Percentiles rank a stretch among this genome's conserved stretches.
These are phyloP conservation scores for Seira ritae DNA, from an alignment of 2,888 invertebrate species.

Conservation along the genomic window DNA sequence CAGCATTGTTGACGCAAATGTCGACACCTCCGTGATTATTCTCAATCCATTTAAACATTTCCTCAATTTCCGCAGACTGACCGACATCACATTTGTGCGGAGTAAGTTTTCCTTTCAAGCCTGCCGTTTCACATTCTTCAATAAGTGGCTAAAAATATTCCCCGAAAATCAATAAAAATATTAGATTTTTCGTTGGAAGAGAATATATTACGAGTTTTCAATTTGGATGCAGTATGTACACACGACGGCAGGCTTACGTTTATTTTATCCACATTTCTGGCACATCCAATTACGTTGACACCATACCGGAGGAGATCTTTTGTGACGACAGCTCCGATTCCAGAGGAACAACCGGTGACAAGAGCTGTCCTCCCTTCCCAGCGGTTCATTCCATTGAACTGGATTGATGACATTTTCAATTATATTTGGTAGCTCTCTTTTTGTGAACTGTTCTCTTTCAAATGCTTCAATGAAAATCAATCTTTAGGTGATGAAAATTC, in stretches of 20 bases:
- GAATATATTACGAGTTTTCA: too few relatives aligned
- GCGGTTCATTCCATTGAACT: conserved; percentile 59
- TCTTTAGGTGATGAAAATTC: too few relatives aligned
- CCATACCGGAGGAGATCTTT: conserved; percentile 64
- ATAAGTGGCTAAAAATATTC: conserved; percentile 7
- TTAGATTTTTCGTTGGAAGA: too few relatives aligned
- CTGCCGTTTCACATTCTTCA: conserved; percentile 52
- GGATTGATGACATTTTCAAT: conserved; percentile 24
- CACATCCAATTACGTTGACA: conserved; percentile 65
- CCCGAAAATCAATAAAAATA: too few relatives aligned
- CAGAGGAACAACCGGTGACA: conserved; percentile 67
- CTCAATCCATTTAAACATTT: conserved; percentile 68
- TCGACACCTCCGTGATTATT: conserved; percentile 66
- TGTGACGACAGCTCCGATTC: conserved; percentile 58
- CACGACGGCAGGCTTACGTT: conserved; percentile 27
- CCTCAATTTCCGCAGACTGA: conserved; percentile 55
- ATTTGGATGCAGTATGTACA: too few relatives aligned
- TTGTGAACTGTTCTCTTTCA: too few relatives aligned
- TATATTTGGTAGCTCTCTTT: too few relatives aligned
- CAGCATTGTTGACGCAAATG: conserved; percentile 69
- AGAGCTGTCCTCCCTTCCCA: conserved; percentile 65
- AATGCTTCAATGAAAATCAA: too few relatives aligned
- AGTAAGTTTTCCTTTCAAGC: conserved; percentile 57
- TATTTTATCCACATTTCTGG: conserved; percentile 38
- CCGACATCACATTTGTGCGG: conserved; percentile 66